phyloP scores from a whole-genome alignment of 2,888 invertebrate genomes.

The Ptychoptera contaminata region DNA sequence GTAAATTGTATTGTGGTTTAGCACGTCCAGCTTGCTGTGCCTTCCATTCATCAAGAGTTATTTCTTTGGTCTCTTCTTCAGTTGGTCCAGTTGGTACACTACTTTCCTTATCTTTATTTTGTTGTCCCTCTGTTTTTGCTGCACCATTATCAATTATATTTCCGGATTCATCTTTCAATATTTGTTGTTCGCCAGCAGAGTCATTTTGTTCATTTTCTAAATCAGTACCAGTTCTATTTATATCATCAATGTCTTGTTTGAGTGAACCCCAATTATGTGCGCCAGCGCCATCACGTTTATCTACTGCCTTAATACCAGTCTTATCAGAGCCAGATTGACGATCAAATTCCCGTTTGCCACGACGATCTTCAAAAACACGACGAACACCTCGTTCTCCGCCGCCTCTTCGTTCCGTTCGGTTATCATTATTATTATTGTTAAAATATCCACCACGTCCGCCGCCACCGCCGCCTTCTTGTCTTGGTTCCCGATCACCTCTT shows the following conservation, averaged over 20 bases:
- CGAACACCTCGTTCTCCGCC: constrained; percentile 27
- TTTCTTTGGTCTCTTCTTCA: constrained; percentile 68
- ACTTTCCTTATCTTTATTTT: constrained; percentile 19
- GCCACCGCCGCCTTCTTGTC: constrained; percentile 23
- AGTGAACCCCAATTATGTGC: constrained; percentile 93
- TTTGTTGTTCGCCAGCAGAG: constrained; percentile 28
- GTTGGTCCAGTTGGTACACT: constrained; percentile 32
- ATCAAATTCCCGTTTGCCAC: constrained; percentile 84
- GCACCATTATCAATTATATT: too few species aligned
- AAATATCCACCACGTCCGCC: constrained; percentile 32
- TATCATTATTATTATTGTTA: constrained; percentile 26
- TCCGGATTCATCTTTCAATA: too few species aligned
- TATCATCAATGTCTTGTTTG: constrained; percentile 70
- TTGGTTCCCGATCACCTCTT: not conserved
- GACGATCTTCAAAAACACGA: constrained; percentile 28
- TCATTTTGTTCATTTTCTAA: constrained; percentile 38
- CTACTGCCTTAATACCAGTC: constrained; percentile 85
- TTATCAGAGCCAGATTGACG: constrained; percentile 90
- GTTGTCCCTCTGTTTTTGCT: too few species aligned
- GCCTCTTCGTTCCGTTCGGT: constrained; percentile 24
- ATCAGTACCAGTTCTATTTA: constrained; percentile 23
- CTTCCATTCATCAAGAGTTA: constrained; percentile 92
- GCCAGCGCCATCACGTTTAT: constrained; percentile 88
- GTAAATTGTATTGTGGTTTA: constrained; percentile 77
- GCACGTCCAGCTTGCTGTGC: constrained; percentile 63